A percentile compares a stretch with the other conserved stretches of the same genome.
phyloP scores from a whole-genome alignment of 2,113 vertebrate species.

The Hemichromis elongatus region DNA sequence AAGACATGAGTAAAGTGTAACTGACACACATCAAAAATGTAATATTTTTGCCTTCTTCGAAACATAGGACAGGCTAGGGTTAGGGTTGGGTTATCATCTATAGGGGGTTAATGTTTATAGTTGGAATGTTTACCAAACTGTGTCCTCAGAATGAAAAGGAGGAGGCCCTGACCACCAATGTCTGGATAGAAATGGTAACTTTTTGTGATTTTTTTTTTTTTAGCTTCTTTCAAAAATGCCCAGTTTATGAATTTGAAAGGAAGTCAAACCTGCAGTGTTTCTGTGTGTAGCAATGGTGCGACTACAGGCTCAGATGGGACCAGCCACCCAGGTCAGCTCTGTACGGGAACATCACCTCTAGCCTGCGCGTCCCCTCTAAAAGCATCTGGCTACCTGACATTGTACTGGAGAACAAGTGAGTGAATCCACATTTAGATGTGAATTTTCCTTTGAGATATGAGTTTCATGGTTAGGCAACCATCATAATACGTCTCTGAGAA shows the following conservation, averaged over 20 bases:
- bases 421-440: not conserved
- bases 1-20: not conserved
- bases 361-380: conserved; percentile 82
- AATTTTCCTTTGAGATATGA: not conserved
- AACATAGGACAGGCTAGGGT: accelerated
- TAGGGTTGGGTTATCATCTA: not conserved
- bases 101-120: not conserved
- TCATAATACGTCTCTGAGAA: not conserved
- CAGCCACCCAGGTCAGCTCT: conserved; percentile 51
- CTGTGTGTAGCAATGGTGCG: conserved; percentile 82
- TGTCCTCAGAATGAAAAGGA: conserved; percentile 85
- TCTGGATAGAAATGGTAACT: conserved; percentile 95
- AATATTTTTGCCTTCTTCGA: not conserved
- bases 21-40: not conserved
- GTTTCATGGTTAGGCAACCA: not conserved
- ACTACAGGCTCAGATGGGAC: conserved; percentile 88
- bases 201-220: not conserved
- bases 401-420: conserved; percentile 92
- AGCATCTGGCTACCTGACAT: conserved; percentile 91
- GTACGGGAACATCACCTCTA: conserved; percentile 77
- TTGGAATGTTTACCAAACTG: not conserved
- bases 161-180: conserved; percentile 88
- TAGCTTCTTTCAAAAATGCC: not conserved
- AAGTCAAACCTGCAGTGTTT: not conserved
- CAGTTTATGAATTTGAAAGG: not conserved